Evolutionary conservation across 2,113 vertebrate genomes (phyloP).

Genomic region (Carollia perspicillata): DNA sequence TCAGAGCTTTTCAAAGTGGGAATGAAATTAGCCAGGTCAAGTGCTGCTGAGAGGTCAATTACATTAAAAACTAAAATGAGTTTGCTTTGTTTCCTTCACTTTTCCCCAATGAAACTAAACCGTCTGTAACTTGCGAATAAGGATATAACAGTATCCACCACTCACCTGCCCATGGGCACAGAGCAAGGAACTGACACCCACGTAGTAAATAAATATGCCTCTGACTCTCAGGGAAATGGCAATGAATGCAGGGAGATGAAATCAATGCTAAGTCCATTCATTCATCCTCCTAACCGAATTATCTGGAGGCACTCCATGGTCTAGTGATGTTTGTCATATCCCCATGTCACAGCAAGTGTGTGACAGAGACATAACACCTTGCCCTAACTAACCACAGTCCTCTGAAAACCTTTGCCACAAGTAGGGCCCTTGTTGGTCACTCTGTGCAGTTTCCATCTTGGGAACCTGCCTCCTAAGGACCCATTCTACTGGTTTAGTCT

Average conservation of each 20-base stretch:
- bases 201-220: not conserved
- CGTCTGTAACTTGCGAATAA: not conserved
- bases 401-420: not conserved
- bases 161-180: not conserved
- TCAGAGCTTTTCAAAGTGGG: not conserved
- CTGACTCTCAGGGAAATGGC: not conserved
- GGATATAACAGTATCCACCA: not conserved
- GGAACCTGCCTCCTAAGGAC: not conserved
- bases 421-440: not conserved
- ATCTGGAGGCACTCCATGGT: not conserved
- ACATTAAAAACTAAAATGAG: not conserved
- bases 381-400: not conserved
- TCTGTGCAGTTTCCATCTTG: not conserved
- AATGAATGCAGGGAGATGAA: not conserved
- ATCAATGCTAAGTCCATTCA: not conserved
- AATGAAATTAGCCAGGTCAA: not conserved
- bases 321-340: not conserved
- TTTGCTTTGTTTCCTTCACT: not conserved
- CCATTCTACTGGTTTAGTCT: not conserved
- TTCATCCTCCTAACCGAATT: not conserved
- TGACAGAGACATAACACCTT: not conserved
- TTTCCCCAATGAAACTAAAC: not conserved
- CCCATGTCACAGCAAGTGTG: not conserved
- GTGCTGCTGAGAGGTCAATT: not conserved
- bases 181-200: not conserved